phyloP scores from a whole-genome alignment of 2,888 invertebrate species.

The Calameuta filiformis region DNA sequence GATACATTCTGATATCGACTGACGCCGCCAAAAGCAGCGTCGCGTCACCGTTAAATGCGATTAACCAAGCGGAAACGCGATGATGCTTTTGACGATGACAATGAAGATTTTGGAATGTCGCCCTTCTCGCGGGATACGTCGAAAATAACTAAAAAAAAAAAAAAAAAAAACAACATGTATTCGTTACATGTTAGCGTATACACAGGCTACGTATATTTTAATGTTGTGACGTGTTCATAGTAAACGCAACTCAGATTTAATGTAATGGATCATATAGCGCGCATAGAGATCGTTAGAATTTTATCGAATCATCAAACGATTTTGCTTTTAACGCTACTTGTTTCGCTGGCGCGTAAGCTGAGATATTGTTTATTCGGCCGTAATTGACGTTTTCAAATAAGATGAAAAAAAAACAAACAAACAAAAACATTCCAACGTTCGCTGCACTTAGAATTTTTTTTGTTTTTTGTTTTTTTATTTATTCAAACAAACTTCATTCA shows the following conservation, averaged over 20 bases:
- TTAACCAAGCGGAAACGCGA: too few relatives aligned
- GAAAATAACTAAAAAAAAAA: too few relatives aligned
- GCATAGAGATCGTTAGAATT: conserved; percentile 19
- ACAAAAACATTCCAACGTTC: too few relatives aligned
- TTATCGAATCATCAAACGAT: conserved; percentile 33
- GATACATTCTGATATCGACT: conserved; percentile 31
- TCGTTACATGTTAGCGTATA: conserved; percentile 15
- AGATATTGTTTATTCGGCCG: too few relatives aligned
- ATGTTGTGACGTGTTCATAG: conserved; percentile 57
- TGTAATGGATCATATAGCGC: conserved; percentile 21
- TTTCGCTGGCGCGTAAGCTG: background rate
- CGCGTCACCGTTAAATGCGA: too few relatives aligned
- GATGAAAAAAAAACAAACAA: too few relatives aligned
- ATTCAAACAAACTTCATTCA: too few relatives aligned
- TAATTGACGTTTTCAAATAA: too few relatives aligned
- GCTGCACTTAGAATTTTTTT: too few relatives aligned
- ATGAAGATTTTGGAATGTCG: background rate
- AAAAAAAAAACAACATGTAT: background rate
- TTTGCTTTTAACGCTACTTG: conserved; percentile 7
- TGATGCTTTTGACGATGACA: background rate
- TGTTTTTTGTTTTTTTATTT: too few relatives aligned
- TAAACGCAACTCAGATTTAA: conserved; percentile 43
- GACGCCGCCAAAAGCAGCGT: too few relatives aligned
- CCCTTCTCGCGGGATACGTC: background rate
- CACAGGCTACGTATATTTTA: conserved; percentile 50